Percentiles rank a stretch among this genome's conserved stretches.
Conservation (phyloP, 2,888 invertebrate genomes). For the Hylaea fasciaria region DNA sequence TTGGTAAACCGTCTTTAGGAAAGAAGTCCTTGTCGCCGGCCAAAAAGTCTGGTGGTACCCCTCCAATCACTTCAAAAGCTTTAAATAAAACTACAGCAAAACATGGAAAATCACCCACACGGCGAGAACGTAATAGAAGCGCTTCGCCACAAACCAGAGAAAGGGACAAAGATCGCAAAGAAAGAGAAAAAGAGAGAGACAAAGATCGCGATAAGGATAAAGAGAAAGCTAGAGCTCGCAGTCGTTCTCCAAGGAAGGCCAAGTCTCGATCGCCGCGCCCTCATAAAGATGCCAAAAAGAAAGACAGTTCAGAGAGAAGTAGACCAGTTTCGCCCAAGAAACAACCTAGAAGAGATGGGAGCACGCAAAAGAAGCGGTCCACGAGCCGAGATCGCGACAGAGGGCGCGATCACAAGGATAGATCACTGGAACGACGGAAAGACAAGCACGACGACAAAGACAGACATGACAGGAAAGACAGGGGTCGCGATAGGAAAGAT, state of each 20-base stretch:
- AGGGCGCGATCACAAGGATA: conserved; percentile 80
- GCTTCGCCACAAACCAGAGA: conserved; percentile 75
- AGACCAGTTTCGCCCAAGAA: conserved; percentile 81
- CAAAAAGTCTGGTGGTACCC: conserved; percentile 81
- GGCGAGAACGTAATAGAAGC: conserved; percentile 76
- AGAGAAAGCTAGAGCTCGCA: conserved; percentile 78
- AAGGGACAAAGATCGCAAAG: conserved; percentile 78
- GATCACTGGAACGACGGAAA: conserved; percentile 78
- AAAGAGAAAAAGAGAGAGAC: conserved; percentile 76
- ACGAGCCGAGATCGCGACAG: conserved; percentile 81
- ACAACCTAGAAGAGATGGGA: conserved; percentile 70
- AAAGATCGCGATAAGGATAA: conserved; percentile 82
- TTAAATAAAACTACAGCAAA: conserved; percentile 68
- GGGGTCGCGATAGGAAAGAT: conserved; percentile 87
- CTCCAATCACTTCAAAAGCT: conserved; percentile 77
- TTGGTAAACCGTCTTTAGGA: conserved; percentile 66
- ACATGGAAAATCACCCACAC: conserved; percentile 77
- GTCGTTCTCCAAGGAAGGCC: conserved; percentile 78
- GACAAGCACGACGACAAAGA: conserved; percentile 85
- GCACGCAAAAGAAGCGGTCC: conserved; percentile 75
- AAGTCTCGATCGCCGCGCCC: conserved; percentile 76
- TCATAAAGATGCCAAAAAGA: conserved; percentile 75
- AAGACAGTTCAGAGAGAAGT: conserved; percentile 79
- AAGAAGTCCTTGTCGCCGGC: conserved; percentile 81
- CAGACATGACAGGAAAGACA: conserved; percentile 87